Base-by-base conservation (phyloP, 2,888 invertebrate genomes). In the Aphelenchoides bicaudatus region DNA sequence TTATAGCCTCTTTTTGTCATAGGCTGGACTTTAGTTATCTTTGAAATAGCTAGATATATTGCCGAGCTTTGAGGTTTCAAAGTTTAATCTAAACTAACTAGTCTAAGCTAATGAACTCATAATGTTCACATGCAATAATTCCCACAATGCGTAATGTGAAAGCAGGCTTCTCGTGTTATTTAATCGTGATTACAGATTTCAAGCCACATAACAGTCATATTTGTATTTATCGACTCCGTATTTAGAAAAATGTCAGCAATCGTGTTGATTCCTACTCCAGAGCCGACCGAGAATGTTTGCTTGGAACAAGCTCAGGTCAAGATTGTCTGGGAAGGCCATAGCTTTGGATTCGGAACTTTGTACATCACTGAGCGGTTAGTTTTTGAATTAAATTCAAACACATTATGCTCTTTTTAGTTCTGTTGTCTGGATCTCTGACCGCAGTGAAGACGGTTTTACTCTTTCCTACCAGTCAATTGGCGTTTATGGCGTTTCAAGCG, bases 381-480 rank as follows among this genome's bases (percentile, higher is more conserved):
- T 54, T 30, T 56, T 10, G 56, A 2, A 8, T 3, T 43, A 16
- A 6, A 19, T 43, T 10, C 19, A 16, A 16, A 43, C 10, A 43
- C 19, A 43, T 46, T 16, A 46, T 19, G 2, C 16, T 5, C 6
- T 19, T 31, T 57, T 57, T 34, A 56, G 57, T n/a, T 23, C 29
- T 1, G 16, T 57, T 4, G 38, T 55, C 6, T 58, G 58, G 58
- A 55, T 55, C 30, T 30, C 39, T n/a, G 46, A 23, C n/a, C 34
- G 47, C n/a, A 39, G 27, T 29, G 39, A 29, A 21, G 34, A 34
- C 16, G 87, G 88, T 27, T 86, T 89, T 73, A 85, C 86, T 0
- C 80, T 89, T 56, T 81, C 86, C 67, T 89, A 89, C 78, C 86
- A 85, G 1, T 85, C 85, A 70, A 88, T 89, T 77, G 85, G 86